Conservation (phyloP, 2,113 vertebrate genomes). For the Macrotis lagotis region DNA sequence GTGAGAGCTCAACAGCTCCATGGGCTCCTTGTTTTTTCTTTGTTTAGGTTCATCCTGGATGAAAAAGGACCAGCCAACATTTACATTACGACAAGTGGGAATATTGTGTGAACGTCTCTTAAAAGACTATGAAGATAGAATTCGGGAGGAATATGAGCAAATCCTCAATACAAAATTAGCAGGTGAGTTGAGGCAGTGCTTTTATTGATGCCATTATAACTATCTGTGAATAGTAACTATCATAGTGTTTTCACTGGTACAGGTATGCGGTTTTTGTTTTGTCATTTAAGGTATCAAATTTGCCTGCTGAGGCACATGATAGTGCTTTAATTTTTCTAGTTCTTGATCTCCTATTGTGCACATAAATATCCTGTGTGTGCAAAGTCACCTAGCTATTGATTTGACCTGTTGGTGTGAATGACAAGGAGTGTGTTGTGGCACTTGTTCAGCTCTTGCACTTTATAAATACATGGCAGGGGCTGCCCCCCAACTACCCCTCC, state of each 20-base stretch:
- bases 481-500: not conserved
- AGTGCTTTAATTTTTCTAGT: not conserved
- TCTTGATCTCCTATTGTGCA: not conserved
- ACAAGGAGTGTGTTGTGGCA: slow-evolving; percentile 19
- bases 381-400: slow-evolving; percentile 30
- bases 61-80: slow-evolving; percentile 93
- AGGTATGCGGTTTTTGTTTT: not conserved
- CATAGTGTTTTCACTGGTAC: not conserved
- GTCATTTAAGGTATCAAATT: not conserved
- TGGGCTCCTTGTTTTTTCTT: slow-evolving; percentile 52
- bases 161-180: slow-evolving; percentile 94
- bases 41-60: slow-evolving; percentile 86
- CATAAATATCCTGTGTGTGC: slow-evolving; percentile 22
- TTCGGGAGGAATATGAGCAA: slow-evolving; percentile 94
- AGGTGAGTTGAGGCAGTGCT: slow-evolving; percentile 81
- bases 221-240: not conserved
- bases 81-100: slow-evolving; percentile 93
- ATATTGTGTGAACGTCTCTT: slow-evolving; percentile 93
- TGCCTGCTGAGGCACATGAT: not conserved
- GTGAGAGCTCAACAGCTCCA: not conserved
- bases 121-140: slow-evolving; percentile 95
- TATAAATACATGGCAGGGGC: not conserved
- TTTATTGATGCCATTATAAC: not conserved
- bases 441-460: not conserved
- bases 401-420: slow-evolving; percentile 9